phyloP scores from a whole-genome alignment of 2,797 vertebrate species.

The Glossophaga mutica region DNA sequence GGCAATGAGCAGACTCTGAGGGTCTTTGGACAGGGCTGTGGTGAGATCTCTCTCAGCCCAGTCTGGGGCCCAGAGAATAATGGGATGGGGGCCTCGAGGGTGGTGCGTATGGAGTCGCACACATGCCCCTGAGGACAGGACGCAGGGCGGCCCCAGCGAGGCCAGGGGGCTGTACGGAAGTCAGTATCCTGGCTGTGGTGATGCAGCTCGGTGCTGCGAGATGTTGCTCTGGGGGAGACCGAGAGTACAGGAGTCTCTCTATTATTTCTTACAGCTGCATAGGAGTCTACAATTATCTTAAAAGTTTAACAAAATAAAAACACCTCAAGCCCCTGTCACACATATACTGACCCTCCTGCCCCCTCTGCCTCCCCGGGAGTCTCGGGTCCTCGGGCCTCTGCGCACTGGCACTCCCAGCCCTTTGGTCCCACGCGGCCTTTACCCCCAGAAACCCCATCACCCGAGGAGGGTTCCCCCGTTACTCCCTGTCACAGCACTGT shows the following conservation, averaged over 20 bases:
- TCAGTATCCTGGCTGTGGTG: not conserved
- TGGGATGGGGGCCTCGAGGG: fast-evolving
- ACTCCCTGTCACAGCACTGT: not conserved
- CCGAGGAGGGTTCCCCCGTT: no score
- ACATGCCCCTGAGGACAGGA: fast-evolving
- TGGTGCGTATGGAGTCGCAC: no score
- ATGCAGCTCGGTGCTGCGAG: fast-evolving
- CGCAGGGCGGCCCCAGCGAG: not conserved
- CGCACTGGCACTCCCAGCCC: not conserved
- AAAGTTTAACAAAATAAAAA: not conserved
- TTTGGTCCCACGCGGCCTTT: fast-evolving
- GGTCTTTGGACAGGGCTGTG: not conserved
- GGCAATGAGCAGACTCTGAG: not conserved
- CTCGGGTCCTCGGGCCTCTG: not conserved
- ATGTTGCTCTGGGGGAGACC: not conserved
- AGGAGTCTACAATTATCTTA: not conserved
- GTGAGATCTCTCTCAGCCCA: not conserved
- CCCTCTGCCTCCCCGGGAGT: not conserved
- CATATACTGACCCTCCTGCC: no score
- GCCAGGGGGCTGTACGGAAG: fast-evolving
- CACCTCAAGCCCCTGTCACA: not conserved
- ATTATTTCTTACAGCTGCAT: not conserved
- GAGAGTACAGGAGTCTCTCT: not conserved
- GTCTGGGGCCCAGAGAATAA: not conserved
- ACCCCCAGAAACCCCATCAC: not conserved